A percentile compares a stretch with the other conserved stretches of the same genome.
phyloP scores from a whole-genome alignment of 2,888 invertebrate genomes.

The Neoascia interrupta region DNA sequence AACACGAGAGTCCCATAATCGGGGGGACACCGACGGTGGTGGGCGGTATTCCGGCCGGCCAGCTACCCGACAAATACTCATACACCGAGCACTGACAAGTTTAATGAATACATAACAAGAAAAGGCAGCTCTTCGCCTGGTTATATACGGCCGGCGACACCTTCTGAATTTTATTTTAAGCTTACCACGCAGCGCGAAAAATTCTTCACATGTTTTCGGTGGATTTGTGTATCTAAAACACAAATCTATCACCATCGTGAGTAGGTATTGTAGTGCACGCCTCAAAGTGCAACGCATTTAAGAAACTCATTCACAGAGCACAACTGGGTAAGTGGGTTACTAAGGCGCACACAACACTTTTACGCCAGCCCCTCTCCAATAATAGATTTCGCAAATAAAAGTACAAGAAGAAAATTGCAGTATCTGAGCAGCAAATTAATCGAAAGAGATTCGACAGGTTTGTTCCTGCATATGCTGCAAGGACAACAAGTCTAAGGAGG shows the following conservation, averaged over 20 bases:
- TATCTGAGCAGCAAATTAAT: constrained; percentile 13
- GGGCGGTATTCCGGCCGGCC: constrained; percentile 10
- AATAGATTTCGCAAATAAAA: constrained; percentile 49
- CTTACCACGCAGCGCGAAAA: no score
- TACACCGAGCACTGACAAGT: constrained; percentile 67
- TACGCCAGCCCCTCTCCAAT: constrained; percentile 15
- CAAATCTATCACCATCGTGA: no score
- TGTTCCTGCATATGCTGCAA: constrained; percentile 15
- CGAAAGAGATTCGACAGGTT: constrained; percentile 41
- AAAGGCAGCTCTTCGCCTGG: constrained; percentile 39
- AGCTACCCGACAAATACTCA: constrained; percentile 55
- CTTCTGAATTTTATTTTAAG: no score
- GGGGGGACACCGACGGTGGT: not conserved
- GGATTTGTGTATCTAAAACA: no score
- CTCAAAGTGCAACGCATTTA: constrained; percentile 39
- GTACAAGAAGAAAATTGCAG: constrained; percentile 20
- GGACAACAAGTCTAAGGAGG: constrained; percentile 19
- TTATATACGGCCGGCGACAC: no score
- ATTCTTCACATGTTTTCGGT: no score
- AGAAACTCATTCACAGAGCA: constrained; percentile 57
- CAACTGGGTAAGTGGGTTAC: constrained; percentile 63
- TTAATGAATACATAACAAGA: constrained; percentile 71
- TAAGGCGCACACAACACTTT: constrained; percentile 21
- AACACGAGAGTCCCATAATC: constrained; percentile 37
- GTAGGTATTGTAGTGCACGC: not conserved